Evolutionary conservation across 2,113 vertebrate species (phyloP), one percentile per base, ranked within the genome.

Genomic region (Protomyctophum bolini): DNA sequence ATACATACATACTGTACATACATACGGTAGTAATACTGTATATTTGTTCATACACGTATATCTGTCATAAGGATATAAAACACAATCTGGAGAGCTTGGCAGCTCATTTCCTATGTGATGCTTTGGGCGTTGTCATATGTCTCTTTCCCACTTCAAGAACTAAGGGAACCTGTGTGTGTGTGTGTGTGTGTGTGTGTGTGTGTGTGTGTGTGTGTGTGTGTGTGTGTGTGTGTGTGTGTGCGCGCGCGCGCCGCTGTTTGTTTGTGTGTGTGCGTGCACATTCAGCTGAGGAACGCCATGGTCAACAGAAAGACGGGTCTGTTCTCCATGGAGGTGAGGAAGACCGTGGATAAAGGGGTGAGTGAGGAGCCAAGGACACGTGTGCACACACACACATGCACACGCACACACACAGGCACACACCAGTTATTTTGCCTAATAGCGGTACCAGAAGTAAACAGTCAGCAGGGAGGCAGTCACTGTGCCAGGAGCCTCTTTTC

Each of bases 341-440:
- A 98, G 92, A 97, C 96, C 50, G 95, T 99, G 72, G 97, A 99
- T 88, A 99, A 99, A 94, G 97, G 97, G 96, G 98, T 97, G 93
- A 87, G 92, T 66, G 55, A 71, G 55, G 15, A 14, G 49, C 69
- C 45, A 66, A 1, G 67, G 15, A 70, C 49, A 2, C 33, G 6
- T 1, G 29, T 28, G 45, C 58, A 52, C 11, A 6, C 21, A 6
- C 21, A 62, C 68, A 14, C 47, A 51, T 10, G 6, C 33, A 11
- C 58, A 50, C 21, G 4, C 50, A 8, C 11, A 58, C 46, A 48
- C 58, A 58, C 58, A 48, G n/a, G 7, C 60, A 62, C 60, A 62
- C 60, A 14, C 10, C 61, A 63, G 12, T 14, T 4, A 28, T 46
- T 70, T 77, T 63, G 69, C 56, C 66, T 15, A 46, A 62, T 77